Evolutionary conservation across 2,113 vertebrate species (phyloP), one percentile per base, ranked within the genome.

Genomic region (Donacobius atricapilla): DNA sequence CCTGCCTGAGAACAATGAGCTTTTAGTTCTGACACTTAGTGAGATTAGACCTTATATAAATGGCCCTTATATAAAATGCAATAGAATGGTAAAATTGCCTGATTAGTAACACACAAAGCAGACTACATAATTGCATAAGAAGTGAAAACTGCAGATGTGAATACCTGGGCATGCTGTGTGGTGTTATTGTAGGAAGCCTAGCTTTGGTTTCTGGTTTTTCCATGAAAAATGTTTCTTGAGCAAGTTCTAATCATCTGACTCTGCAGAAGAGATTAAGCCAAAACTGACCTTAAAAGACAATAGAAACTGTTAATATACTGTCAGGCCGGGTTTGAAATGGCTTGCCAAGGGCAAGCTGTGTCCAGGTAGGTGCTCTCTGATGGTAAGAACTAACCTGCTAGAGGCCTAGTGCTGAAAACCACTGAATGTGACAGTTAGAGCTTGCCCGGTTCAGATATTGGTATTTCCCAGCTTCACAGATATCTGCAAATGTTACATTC

Each of bases 1-100:
- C 85, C 82, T 94, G 79, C 58, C 33, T 56, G 56, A 61, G 39
- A 95, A 73, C 86, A 96, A 90, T 58, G 79, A 91, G 78, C 45
- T 94, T 90, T 86, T 61, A 77, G 45, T 89, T 77, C 48, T 94
- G 84, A 72, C 1, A 1, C 21, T 53, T 77, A 25, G 44, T 63
- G 61, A 78, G 77, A 75, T 92, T 60, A 84, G 44, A 54, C 83
- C 20, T 91, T 56, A 23, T 33, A 44, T 71, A 83, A 95, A 83
- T 51, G 48, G 18, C 27, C 50, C 37, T 85, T 85, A 58, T 19
- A 15, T 83, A 47, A 89, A 94, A 63, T 40, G 82, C 54, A 63
- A 25, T 21, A 22, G 81, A 90, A 58, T 78, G 22, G 48, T 68
- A 45, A 88, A 91, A 35, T 61, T 70, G 45, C 37, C 54, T 95